phyloP scores from a whole-genome alignment of 1,140 invertebrate genomes.

The Mycetomoellerius zeteki region DNA sequence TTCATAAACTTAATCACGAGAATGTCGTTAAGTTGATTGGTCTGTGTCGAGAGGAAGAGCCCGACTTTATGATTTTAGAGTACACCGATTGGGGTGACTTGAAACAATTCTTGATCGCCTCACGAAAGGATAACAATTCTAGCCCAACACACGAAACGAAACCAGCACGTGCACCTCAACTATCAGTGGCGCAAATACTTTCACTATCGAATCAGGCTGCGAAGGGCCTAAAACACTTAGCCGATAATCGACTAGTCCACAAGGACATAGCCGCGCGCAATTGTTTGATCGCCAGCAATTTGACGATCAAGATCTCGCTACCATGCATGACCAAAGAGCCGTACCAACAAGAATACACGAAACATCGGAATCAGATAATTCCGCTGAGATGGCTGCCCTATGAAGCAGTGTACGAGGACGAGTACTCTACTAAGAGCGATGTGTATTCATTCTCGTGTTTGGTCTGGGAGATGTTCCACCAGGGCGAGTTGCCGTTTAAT shows the following conservation, averaged over 20 bases:
- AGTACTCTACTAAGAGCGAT: conserved; percentile 97
- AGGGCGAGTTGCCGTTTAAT: conserved; percentile 95
- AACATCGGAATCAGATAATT: conserved; percentile 91
- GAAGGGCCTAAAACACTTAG: conserved; percentile 94
- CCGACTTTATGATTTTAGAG: conserved; percentile 96
- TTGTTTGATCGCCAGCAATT: conserved; percentile 94
- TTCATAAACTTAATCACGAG: conserved; percentile 93
- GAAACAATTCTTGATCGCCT: conserved; percentile 96
- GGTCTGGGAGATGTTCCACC: conserved; percentile 96
- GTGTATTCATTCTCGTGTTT: conserved; percentile 96
- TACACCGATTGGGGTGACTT: conserved; percentile 98
- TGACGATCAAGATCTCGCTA: conserved; percentile 94
- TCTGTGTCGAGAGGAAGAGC: conserved; percentile 93
- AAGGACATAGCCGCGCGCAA: conserved; percentile 97
- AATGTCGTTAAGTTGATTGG: conserved; percentile 93
- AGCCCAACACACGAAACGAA: conserved; percentile 84
- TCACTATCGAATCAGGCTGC: conserved; percentile 93
- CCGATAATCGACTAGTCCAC: conserved; percentile 92
- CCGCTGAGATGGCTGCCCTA: conserved; percentile 93
- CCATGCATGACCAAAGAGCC: conserved; percentile 94
- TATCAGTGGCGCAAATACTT: conserved; percentile 91
- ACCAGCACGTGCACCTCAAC: conserved; percentile 88
- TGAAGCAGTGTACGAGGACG: conserved; percentile 96
- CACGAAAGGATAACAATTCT: conserved; percentile 88
- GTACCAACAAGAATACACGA: conserved; percentile 95